Evolutionary conservation across 1,140 invertebrate genomes (phyloP).

Genomic region (Camponotus floridanus): DNA sequence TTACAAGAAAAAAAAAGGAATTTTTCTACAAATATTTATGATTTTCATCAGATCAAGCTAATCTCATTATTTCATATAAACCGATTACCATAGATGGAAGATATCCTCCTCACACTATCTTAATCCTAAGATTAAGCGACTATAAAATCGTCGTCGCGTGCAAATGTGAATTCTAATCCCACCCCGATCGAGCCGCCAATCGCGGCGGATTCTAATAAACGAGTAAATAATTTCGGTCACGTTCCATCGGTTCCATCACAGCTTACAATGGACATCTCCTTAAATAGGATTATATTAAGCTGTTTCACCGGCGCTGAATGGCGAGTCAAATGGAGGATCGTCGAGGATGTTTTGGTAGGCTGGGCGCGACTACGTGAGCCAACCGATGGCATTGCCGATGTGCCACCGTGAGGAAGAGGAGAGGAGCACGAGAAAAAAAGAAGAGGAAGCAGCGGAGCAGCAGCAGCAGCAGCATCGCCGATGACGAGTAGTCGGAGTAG

Average conservation of each 20-base stretch:
- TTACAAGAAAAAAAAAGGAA: not conserved
- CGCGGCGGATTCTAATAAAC: conserved; percentile 82
- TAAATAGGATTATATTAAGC: conserved; percentile 87
- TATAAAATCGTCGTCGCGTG: conserved; percentile 31
- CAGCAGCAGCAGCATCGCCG: conserved; percentile 60
- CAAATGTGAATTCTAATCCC: conserved; percentile 50
- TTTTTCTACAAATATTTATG: not conserved
- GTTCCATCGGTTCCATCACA: conserved; percentile 75
- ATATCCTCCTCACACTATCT: not conserved
- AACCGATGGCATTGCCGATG: conserved; percentile 72
- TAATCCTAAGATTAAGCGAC: no score
- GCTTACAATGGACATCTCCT: conserved; percentile 79
- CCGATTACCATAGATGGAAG: not conserved
- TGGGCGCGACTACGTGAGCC: conserved; percentile 81
- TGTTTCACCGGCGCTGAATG: conserved; percentile 84
- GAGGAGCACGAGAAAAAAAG: conserved; percentile 67
- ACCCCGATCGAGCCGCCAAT: conserved; percentile 1
- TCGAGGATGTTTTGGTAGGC: conserved; percentile 85
- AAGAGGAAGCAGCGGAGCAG: conserved; percentile 70
- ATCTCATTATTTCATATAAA: not conserved
- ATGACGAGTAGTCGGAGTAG: not conserved
- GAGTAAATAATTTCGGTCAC: conserved; percentile 86
- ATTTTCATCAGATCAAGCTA: not conserved
- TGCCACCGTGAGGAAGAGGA: conserved; percentile 67
- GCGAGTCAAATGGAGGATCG: conserved; percentile 84